A percentile compares a stretch with the other conserved stretches of the same genome.
Evolutionary conservation across 1,140 invertebrate species (phyloP).

Genomic region (Vollenhovia emeryi): DNA sequence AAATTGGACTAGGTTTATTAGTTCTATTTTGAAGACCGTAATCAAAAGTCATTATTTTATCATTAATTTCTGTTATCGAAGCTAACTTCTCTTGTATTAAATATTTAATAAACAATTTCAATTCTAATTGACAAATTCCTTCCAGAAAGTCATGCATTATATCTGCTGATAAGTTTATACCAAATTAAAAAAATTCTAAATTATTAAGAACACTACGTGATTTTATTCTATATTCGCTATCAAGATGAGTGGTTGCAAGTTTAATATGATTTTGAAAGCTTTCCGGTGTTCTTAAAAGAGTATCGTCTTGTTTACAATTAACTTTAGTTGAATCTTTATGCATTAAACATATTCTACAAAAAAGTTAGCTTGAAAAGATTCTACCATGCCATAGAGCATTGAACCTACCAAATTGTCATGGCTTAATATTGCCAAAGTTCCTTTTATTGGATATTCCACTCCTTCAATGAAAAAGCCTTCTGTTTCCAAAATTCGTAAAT

Average conservation of each 20-base stretch:
- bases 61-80: not conserved
- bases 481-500: slow-evolving; percentile 9
- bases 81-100: not conserved
- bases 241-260: not conserved
- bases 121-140: not conserved
- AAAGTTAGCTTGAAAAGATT: not conserved
- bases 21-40: not conserved
- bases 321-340: not conserved
- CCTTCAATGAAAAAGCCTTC: not conserved
- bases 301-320: not conserved
- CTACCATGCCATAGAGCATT: slow-evolving; percentile 5
- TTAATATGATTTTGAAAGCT: not conserved
- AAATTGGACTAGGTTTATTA: not conserved
- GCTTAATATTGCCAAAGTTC: not conserved
- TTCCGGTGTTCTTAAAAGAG: not conserved
- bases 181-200: not conserved
- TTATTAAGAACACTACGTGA: not conserved
- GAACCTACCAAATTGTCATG: not conserved
- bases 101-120: not conserved
- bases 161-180: not conserved
- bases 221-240: not conserved
- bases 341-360: slow-evolving; percentile 12
- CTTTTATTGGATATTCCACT: slow-evolving; percentile 1
- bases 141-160: not conserved
- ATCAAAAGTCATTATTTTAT: slow-evolving; percentile 1